Evolutionary conservation across 2,888 invertebrate species (phyloP), one percentile per base, ranked within the genome.

Genomic region (Amiota minor): DNA sequence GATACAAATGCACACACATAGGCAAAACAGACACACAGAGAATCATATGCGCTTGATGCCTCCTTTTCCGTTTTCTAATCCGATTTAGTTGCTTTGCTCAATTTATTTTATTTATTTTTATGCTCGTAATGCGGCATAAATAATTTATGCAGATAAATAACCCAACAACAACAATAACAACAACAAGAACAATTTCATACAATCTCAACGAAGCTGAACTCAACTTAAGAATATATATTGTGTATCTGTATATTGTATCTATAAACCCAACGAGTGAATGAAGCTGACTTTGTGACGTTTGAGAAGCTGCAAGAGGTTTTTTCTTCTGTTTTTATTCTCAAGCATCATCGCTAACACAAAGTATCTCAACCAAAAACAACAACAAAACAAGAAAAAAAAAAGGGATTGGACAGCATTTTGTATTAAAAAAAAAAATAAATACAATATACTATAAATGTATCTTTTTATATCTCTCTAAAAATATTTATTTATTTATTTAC

Each of bases 71-170:
- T 81, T 79, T 84, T 86, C 83, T 83, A 83, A 83, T 83, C 83
- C 83, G 83, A 86, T 83, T 83, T 83, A 86, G 83, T 86, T 80
- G 78, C 74, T 62, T 75, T 76, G 80, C 86, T 80, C 81, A 86
- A 86, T 86, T 83, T 83, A 83, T 84, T 83, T 83, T 83, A 83
- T 86, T 86, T 83, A 83, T 83, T 86, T 83, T 83, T 83, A 84
- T 84, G 86, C 85, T 83, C 80, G 80, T 88, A 88, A 87, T 87
- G 86, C 88, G 83, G 87, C 87, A 84, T 82, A 87, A 88, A 87
- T 87, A 88, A 87, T 83, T 83, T 85, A 83, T 83, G 86, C 86
- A 85, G 84, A 83, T 83, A 83, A 85, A 83, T 83, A 83, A 83
- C 86, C 83, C 77, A 78, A 76, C 76, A 64, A 68, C 50, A 68